Evolutionary conservation across 2,888 invertebrate genomes (phyloP), one percentile per base, ranked within the genome.

Genomic region (Erpobdella octoculata): DNA sequence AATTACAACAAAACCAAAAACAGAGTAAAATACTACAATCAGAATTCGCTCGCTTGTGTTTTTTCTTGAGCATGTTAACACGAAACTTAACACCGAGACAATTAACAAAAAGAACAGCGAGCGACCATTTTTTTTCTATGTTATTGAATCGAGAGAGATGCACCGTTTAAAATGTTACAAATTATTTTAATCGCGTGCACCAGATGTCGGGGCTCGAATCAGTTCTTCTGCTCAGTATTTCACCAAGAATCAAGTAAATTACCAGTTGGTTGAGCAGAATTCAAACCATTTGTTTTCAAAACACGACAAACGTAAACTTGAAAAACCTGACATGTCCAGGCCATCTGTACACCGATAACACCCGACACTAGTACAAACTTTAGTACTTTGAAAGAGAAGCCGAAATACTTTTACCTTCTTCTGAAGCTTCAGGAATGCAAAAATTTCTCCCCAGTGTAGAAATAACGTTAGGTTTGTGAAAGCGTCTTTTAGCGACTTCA

Each of bases 21-120:
- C 28, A 53, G n/a, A n/a, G n/a, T n/a, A 53, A 53, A 53, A 25
- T 53, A 53, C 53, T 28, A 53, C 53, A 25, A 53, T 53, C 53
- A 15, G 53, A 53, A 28, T 28, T 25, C 12, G 53, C 15, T 25
- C 53, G 53, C 53, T 28, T 53, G 53, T 53, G 53, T 28, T 53
- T 53, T n/a, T n/a, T 53, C n/a, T 28, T 53, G 53, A 53, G 53
- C 53, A 53, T 53, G 21, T 6, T 53, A n/a, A n/a, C n/a, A n/a
- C n/a, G n/a, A n/a, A n/a, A n/a, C n/a, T 53, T 21, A 53, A 53
- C 21, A 53, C 9, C 28, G 18, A 46, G 46, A 25, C 6, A 53
- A 53, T 21, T 53, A 25, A n/a, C n/a, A 53, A 53, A 53, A 53
- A 9, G 3, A 5, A 5, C 1, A 53, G 53, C 53, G 18, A 53